Percentiles rank a stretch among this genome's conserved stretches.
phyloP scores from a whole-genome alignment of 2,113 vertebrate species.

The Anarrhichthys ocellatus region DNA sequence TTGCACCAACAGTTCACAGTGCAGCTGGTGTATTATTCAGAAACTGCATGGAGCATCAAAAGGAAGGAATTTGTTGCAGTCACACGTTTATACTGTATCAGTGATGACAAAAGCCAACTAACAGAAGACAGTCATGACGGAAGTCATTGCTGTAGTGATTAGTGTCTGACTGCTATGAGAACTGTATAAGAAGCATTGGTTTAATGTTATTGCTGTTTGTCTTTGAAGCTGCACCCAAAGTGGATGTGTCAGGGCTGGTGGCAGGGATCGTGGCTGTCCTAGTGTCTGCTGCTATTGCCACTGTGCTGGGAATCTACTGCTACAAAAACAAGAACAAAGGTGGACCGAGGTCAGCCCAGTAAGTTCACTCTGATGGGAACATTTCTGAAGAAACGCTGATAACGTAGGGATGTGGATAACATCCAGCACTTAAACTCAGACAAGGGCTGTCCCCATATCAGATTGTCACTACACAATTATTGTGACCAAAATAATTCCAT shows the following conservation, averaged over 20 bases:
- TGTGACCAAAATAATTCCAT: not conserved
- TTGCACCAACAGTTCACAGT: not conserved
- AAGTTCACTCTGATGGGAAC: slow-evolving; percentile 18
- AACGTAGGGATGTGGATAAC: not conserved
- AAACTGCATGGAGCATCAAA: no score
- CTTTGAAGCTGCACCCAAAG: slow-evolving; percentile 40
- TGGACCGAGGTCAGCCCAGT: slow-evolving; percentile 45
- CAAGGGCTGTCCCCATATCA: no score
- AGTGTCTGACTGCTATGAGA: not conserved
- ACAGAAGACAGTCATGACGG: not conserved
- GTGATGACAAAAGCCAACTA: not conserved
- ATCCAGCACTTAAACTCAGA: not conserved
- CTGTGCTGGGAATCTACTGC: slow-evolving; percentile 80
- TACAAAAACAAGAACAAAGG: slow-evolving; percentile 76
- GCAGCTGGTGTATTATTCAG: not conserved
- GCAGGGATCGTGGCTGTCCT: slow-evolving; percentile 76
- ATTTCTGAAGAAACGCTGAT: not conserved
- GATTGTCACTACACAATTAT: no score
- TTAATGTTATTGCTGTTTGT: slow-evolving; percentile 20
- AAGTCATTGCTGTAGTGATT: not conserved
- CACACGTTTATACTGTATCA: not conserved
- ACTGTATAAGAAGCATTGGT: not conserved
- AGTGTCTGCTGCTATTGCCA: slow-evolving; percentile 58
- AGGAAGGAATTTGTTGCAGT: not conserved
- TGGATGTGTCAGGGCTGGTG: slow-evolving; percentile 80